Conservation (phyloP, 2,797 vertebrate species). For the Sebastes minor region DNA sequence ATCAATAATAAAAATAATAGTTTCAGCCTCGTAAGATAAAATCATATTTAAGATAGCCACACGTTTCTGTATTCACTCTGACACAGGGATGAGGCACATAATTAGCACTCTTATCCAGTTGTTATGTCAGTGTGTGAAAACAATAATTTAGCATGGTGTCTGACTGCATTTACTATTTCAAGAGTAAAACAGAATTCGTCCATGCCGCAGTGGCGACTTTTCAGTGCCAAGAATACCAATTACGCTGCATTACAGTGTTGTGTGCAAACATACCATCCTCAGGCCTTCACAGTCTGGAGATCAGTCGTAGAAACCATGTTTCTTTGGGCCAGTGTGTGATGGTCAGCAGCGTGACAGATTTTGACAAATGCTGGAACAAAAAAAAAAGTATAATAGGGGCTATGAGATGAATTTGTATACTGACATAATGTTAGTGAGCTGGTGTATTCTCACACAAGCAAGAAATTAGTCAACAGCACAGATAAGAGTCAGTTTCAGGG, state of each 20-base stretch:
- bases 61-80: conserved; percentile 57
- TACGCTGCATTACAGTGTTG: neutral
- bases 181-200: conserved; percentile 85
- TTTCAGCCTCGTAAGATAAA: neutral
- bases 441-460: neutral
- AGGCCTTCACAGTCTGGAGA: conserved; percentile 80
- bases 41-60: neutral
- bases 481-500: too few relatives aligned
- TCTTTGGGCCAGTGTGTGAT: conserved; percentile 83
- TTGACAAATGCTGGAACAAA: conserved; percentile 77
- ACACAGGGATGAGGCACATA: conserved; percentile 29
- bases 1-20: neutral
- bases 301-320: conserved; percentile 84
- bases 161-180: conserved; percentile 78
- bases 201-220: conserved; percentile 63
- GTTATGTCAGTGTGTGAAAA: conserved; percentile 42
- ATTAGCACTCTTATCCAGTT: neutral
- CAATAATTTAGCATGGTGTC: conserved; percentile 82
- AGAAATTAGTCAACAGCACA: neutral
- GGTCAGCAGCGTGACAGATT: conserved; percentile 59
- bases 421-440: neutral
- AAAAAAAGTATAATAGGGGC: neutral
- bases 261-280: conserved; percentile 81
- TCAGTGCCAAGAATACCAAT: neutral
- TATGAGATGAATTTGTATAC: neutral